Evolutionary conservation across 2,113 vertebrate species (phyloP), one percentile per base, ranked within the genome.

Genomic region (Apistogramma diplotaenia): DNA sequence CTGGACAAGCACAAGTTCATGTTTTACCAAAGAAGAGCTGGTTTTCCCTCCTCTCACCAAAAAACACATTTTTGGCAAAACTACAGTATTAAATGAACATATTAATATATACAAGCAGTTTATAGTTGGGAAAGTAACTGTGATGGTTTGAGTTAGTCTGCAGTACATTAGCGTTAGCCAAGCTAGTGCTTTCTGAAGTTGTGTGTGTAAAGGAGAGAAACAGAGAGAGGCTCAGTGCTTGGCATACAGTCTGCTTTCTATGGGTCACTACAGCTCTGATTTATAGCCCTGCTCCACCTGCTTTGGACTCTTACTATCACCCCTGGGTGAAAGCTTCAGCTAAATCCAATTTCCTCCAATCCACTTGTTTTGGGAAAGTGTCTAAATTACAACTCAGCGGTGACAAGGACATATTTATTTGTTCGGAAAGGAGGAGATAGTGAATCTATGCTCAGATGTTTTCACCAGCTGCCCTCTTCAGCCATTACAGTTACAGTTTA

Each of bases 211-310:
- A 51, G 16, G 2, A 21, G 33, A 13, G 21, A 18, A 35, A 35
- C 7, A 33, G 31, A 57, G 46, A 61, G n/a, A 54, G 5, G 8
- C 33, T 84, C 10, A 9, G 54, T 3, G 9, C 79, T 88, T 71
- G 29, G 75, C 78, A 85, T 57, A 49, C 51, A 55, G 27, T 60
- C 46, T 78, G 54, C 67, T 83, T 76, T 79, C 79, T 75, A 10
- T 67, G 81, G 80, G 65, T 85, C 77, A 72, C 88, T 78, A 53
- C 65, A 43, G 65, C 72, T 84, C 37, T 85, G 87, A 92, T 91
- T 89, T 89, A 92, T 91, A 62, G 23, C 67, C 27, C 43, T 56
- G 27, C 77, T 57, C 77, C 8, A 71, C 74, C 75, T 85, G 79
- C 57, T 81, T n/a, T 49, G 73, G 72, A 53, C 57, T 23, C 58